A percentile compares a stretch with the other conserved stretches of the same genome.
Conservation (phyloP, 2,888 invertebrate genomes). For the Calliopum simillimum region DNA sequence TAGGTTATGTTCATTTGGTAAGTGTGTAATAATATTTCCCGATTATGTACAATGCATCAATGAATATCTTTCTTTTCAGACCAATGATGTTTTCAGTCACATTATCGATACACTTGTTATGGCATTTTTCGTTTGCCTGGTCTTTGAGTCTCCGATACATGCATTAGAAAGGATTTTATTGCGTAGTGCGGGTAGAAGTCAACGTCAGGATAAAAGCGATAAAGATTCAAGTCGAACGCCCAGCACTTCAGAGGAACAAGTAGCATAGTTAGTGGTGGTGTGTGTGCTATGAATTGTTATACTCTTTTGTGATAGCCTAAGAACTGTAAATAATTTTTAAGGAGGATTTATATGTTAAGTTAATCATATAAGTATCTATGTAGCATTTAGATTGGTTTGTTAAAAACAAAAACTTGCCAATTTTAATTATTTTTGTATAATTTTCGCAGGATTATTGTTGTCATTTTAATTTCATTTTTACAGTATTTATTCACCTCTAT, state of each 20-base stretch:
- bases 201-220: constrained; percentile 14
- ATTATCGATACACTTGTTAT: constrained; percentile 70
- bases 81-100: constrained; percentile 68
- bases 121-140: constrained; percentile 74
- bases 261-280: constrained; percentile 41
- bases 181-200: constrained; percentile 40
- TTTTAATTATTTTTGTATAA: background rate
- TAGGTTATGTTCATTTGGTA: constrained; percentile 75
- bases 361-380: no score
- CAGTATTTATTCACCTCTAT: background rate
- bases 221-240: constrained; percentile 44
- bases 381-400: background rate
- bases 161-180: constrained; percentile 78
- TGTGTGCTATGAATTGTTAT: background rate
- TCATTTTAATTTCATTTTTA: no score
- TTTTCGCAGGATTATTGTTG: background rate
- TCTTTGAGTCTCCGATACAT: constrained; percentile 80
- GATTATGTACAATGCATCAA: background rate
- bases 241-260: constrained; percentile 51
- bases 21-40: constrained; percentile 54
- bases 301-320: constrained; percentile 30
- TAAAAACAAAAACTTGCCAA: constrained; percentile 14
- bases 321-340: constrained; percentile 16
- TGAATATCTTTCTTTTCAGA: constrained; percentile 63
- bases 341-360: background rate